Base-by-base conservation (phyloP, 2,113 vertebrate species). In the Clarias batrachus region DNA sequence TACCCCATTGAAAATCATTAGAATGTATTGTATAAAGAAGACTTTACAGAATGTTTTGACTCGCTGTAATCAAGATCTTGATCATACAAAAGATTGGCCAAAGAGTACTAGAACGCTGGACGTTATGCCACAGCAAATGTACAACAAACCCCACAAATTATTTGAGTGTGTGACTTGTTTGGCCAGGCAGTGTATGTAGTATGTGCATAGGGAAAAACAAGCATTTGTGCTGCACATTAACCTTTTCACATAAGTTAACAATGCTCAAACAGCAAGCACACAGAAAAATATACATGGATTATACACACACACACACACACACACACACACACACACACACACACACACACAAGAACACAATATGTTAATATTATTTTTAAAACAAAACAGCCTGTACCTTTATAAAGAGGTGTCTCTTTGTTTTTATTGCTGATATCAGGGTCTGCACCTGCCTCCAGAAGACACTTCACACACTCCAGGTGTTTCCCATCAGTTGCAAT, bases 331-430 rank as follows among this genome's bases (percentile, higher is more conserved):
- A 41, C 6, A 37, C 33, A 41, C 6, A 41, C 6, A 37, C 33
- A 41, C 6, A 41, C 6, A 66, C 30, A 74, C 56, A 70, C 4
- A 79, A 48, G 16, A 60, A 48, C 9, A 85, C 11, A 30, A 59
- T 59, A 80, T 23, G 27, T 33, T 60, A 30, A 57, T 56, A 19
- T 17, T 56, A 14, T 59, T 59, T 59, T 13, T 80, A 62, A 23
- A 62, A 37, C 62, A 62, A 62, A 37, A 7, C 1, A 52, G 54
- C 87, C 57, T 73, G 25, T 87, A 95, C 98, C 98, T 97, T 97
- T 98, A 92, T 98, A 98, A 76, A 99, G 96, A 0, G 98, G 97
- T 0, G 97, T 99, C 90, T 98, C 97, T 91, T 97, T 97, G 91
- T 95, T 92, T 89, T 97, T 98, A 93, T 94, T 97, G 92, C 96